phyloP scores from a whole-genome alignment of 30 jellyfish, hydroid and myxozoan species.

The Chrysaora quinquecirrha region DNA sequence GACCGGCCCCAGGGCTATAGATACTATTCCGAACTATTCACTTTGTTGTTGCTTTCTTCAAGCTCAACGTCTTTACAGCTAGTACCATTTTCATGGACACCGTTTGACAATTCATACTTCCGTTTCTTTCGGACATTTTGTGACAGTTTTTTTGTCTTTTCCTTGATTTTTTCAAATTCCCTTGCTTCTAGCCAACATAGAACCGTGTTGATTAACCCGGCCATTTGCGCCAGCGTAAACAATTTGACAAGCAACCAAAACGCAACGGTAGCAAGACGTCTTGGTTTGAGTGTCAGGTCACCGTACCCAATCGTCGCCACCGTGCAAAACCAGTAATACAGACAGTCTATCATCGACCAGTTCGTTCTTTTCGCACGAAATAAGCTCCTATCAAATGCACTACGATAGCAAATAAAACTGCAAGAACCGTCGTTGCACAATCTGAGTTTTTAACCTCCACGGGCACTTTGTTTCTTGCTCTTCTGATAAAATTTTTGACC shows the following conservation, averaged over 20 bases:
- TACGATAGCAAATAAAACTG: not conserved
- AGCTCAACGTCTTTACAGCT: no score
- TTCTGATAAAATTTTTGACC: not conserved
- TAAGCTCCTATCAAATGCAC: not conserved
- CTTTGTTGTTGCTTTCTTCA: no score
- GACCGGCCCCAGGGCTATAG: no score
- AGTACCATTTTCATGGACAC: not conserved
- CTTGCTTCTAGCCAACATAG: constrained; percentile 2
- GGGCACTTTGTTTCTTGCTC: not conserved
- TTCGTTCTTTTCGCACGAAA: not conserved
- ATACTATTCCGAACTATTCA: no score
- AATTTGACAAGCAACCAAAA: not conserved
- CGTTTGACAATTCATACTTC: not conserved
- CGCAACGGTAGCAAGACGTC: not conserved
- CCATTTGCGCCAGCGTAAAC: not conserved
- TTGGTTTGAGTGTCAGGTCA: not conserved
- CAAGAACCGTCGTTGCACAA: not conserved
- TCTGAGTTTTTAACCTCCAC: not conserved
- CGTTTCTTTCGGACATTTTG: not conserved
- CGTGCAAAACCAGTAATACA: not conserved
- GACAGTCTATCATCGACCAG: not conserved
- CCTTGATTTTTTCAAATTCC: not conserved
- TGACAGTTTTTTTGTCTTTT: not conserved
- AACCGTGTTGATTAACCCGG: constrained; percentile 1
- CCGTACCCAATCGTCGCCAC: constrained; percentile 6